These are phyloP conservation scores for Thymallus thymallus DNA, from an alignment of 2,113 vertebrate species.

Conservation along the genomic window DNA sequence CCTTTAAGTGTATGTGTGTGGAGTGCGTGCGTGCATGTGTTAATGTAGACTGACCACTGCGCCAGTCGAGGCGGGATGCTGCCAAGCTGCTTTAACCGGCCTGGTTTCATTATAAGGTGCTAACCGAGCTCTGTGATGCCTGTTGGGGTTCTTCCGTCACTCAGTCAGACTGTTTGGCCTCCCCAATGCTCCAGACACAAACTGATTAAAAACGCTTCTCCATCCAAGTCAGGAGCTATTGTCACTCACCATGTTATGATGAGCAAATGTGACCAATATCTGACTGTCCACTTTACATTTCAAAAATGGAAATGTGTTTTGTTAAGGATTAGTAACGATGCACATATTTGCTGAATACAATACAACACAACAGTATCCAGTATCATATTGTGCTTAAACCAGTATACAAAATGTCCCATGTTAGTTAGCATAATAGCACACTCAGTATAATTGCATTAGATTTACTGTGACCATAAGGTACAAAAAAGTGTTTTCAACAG, in stretches of 20 bases:
- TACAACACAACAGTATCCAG: neutral
- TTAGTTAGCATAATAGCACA: neutral
- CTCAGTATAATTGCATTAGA: neutral
- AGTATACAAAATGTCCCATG: neutral
- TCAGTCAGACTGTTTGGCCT: conserved; percentile 11
- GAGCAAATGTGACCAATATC: neutral
- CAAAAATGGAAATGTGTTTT: neutral
- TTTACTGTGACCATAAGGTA: neutral
- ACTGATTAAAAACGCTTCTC: conserved; percentile 33
- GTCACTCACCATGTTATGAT: conserved; percentile 25
- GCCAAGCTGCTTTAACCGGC: conserved; percentile 23
- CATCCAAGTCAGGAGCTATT: neutral
- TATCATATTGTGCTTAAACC: neutral
- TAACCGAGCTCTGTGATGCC: conserved; percentile 25
- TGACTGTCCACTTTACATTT: neutral
- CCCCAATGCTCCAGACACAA: conserved; percentile 19
- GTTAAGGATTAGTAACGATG: no score
- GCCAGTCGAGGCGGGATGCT: conserved; percentile 16
- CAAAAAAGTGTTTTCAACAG: neutral
- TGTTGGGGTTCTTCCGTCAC: conserved; percentile 4
- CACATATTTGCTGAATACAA: neutral
- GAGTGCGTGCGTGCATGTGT: neutral
- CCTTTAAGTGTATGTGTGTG: no score
- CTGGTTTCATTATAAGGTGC: conserved; percentile 40
- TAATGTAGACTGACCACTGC: conserved; percentile 16